phyloP scores from a whole-genome alignment of 1,140 invertebrate genomes.

The Rhizoglyphus robini region DNA sequence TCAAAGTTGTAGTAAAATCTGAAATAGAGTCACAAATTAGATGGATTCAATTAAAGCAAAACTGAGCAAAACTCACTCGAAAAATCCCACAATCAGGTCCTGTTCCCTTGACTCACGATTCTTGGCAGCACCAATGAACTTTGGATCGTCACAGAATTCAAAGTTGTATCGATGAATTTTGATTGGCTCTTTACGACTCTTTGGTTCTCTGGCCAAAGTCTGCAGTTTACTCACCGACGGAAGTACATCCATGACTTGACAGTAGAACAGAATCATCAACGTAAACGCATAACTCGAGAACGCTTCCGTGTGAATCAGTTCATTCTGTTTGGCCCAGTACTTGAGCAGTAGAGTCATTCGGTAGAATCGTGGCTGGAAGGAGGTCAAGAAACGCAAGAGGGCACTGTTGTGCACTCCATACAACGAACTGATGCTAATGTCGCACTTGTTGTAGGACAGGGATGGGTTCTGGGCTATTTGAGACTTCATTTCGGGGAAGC shows the following conservation, averaged over 20 bases:
- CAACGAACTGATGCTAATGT: slow-evolving; percentile 3
- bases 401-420: not conserved
- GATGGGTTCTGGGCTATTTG: not conserved
- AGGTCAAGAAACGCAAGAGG: not conserved
- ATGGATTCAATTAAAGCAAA: too few species aligned
- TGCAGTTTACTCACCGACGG: too few species aligned
- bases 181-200: too few species aligned
- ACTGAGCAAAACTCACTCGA: too few species aligned
- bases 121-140: not conserved
- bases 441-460: not conserved
- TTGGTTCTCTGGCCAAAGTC: too few species aligned
- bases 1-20: too few species aligned
- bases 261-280: not conserved
- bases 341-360: not conserved
- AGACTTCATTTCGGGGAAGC: not conserved
- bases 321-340: slow-evolving; percentile 1
- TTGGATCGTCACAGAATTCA: not conserved
- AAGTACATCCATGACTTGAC: not conserved
- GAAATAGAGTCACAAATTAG: too few species aligned
- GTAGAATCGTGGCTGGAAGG: not conserved
- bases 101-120: not conserved
- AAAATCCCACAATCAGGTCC: not conserved
- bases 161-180: not conserved
- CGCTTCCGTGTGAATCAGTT: not conserved
- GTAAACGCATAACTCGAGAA: too few species aligned